phyloP scores from a whole-genome alignment of 2,888 invertebrate species.

The Matsumyia berberina region DNA sequence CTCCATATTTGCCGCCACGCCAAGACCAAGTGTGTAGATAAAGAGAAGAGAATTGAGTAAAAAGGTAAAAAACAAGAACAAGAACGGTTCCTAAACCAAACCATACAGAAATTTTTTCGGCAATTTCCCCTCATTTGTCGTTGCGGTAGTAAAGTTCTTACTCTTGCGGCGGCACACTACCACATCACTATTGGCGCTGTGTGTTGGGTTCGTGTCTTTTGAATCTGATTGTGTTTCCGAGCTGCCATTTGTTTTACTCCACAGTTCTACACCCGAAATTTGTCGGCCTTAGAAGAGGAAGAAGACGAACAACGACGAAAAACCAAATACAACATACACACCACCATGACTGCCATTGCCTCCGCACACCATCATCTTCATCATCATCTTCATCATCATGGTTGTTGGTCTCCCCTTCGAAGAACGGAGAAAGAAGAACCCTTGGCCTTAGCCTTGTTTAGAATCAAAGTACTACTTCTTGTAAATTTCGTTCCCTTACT shows the following conservation, averaged over 20 bases:
- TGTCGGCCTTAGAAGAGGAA: conserved; percentile 60
- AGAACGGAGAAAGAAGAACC: conserved; percentile 61
- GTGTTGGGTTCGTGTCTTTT: conserved; percentile 51
- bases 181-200: conserved; percentile 44
- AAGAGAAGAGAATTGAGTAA: conserved; percentile 63
- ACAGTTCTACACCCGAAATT: conserved; percentile 71
- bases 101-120: conserved; percentile 64
- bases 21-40: conserved; percentile 51
- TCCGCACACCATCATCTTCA: conserved; percentile 30
- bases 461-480: conserved; percentile 64
- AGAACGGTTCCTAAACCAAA: conserved; percentile 58
- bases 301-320: conserved; percentile 41
- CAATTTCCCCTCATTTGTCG: conserved; percentile 66
- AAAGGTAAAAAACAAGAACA: conserved; percentile 48
- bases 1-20: conserved; percentile 58
- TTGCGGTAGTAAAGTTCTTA: conserved; percentile 6
- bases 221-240: conserved; percentile 42
- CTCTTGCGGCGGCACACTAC: conserved; percentile 6
- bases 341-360: conserved; percentile 33
- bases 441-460: conserved; percentile 72
- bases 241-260: conserved; percentile 71
- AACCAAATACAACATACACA: conserved; percentile 31
- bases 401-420: conserved; percentile 23
- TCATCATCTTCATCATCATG: conserved; percentile 34
- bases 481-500: conserved; percentile 61